Percentiles rank a stretch among this genome's conserved stretches.
Evolutionary conservation across 2,797 vertebrate genomes (phyloP).

Genomic region (Onychomys arenicola): DNA sequence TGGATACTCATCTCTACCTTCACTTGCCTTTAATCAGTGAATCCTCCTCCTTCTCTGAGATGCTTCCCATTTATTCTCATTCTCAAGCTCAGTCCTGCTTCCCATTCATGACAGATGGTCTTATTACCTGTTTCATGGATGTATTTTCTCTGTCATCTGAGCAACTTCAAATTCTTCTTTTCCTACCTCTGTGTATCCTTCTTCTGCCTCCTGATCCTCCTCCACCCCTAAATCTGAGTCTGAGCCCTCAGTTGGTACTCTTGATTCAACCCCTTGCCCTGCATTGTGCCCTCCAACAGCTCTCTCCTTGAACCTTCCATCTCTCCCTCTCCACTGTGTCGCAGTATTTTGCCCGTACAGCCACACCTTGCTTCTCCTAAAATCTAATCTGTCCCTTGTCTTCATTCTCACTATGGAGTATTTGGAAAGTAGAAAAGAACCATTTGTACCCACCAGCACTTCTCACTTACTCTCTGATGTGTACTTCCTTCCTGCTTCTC

Average conservation of each 20-base stretch:
- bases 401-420: not conserved
- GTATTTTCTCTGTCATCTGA: not conserved
- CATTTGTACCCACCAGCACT: not conserved
- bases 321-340: not conserved
- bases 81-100: not conserved
- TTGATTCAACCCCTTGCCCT: not conserved
- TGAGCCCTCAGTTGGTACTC: not conserved
- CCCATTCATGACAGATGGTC: not conserved
- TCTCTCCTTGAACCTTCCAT: not conserved
- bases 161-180: constrained; percentile 5
- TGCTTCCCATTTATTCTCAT: not conserved
- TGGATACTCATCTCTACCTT: not conserved
- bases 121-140: not conserved
- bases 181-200: not conserved
- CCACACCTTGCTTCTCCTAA: not conserved
- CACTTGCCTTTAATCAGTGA: not conserved
- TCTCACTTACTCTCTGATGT: not conserved
- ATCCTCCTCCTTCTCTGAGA: not conserved
- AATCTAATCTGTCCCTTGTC: not conserved
- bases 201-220: not conserved
- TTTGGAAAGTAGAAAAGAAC: not conserved
- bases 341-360: not conserved
- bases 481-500: not conserved
- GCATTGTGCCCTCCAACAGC: not conserved
- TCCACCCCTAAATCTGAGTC: not conserved